phyloP scores from a whole-genome alignment of 2,888 invertebrate genomes.

The Pasiphila rectangulata region DNA sequence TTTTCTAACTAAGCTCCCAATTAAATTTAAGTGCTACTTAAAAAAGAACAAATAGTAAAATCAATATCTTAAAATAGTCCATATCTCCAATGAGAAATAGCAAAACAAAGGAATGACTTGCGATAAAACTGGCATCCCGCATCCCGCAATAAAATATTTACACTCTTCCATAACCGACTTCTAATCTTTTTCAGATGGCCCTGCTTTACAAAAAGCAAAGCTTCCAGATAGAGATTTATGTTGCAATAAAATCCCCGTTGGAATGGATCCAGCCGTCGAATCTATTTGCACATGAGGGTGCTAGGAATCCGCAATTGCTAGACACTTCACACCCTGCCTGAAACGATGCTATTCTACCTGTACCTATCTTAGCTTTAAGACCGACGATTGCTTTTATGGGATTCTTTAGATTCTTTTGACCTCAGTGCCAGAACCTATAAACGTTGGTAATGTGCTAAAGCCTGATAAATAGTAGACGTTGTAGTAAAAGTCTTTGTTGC shows the following conservation, averaged over 20 bases:
- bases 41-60: too few species aligned
- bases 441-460: not conserved
- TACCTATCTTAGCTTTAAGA: constrained; percentile 4
- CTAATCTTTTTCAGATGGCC: constrained; percentile 36
- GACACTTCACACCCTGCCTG: constrained; percentile 34
- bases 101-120: constrained; percentile 5
- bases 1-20: too few species aligned
- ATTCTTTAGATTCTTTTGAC: not conserved
- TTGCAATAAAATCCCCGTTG: constrained; percentile 56
- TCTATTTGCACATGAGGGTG: constrained; percentile 50
- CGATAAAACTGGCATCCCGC: constrained; percentile 16
- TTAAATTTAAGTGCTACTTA: too few species aligned
- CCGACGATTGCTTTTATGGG: not conserved
- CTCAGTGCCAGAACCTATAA: not conserved
- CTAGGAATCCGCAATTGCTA: constrained; percentile 34
- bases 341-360: constrained; percentile 32
- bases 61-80: not conserved
- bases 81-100: constrained; percentile 1
- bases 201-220: constrained; percentile 34
- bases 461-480: not conserved
- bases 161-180: constrained; percentile 29
- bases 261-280: constrained; percentile 53
- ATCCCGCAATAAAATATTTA: constrained; percentile 28
- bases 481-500: not conserved
- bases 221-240: constrained; percentile 56